Evolutionary conservation across 2,888 invertebrate genomes (phyloP).

Genomic region (Rugalucina vietnamica): DNA sequence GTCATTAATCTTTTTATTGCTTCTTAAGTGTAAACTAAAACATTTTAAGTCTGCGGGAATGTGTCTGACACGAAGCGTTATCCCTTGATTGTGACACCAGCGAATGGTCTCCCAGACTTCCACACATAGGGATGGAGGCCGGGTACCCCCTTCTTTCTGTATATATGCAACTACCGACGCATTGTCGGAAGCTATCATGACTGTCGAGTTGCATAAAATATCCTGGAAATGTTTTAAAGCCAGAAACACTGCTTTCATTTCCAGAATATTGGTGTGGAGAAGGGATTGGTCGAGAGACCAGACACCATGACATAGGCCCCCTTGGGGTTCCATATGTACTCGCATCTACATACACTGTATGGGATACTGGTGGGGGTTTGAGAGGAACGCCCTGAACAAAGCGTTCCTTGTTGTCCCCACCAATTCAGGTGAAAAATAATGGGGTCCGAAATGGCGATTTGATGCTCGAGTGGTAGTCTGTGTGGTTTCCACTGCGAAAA

Average conservation of each 20-base stretch:
- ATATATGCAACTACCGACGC: conserved; percentile 24
- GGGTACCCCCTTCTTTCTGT: conserved; percentile 20
- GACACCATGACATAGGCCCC: neutral
- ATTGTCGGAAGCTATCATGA: conserved; percentile 21
- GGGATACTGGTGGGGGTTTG: neutral
- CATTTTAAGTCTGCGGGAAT: neutral
- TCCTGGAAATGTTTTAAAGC: neutral
- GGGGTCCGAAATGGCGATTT: too few relatives aligned
- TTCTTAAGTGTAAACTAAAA: too few relatives aligned
- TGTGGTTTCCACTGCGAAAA: conserved; percentile 9
- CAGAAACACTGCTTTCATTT: too few relatives aligned
- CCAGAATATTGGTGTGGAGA: too few relatives aligned
- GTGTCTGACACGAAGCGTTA: conserved; percentile 5
- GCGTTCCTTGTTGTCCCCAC: neutral
- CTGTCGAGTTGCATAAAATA: neutral
- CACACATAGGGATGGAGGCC: conserved; percentile 2
- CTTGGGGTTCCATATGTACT: neutral
- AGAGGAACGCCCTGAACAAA: too few relatives aligned
- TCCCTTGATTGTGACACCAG: neutral
- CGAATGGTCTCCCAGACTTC: neutral
- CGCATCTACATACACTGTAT: conserved; percentile 19
- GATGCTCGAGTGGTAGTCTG: neutral
- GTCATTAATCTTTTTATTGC: too few relatives aligned
- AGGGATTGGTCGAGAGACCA: too few relatives aligned
- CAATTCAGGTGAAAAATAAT: neutral